Evolutionary conservation across 2,888 invertebrate genomes (phyloP), one percentile per base, ranked within the genome.

Genomic region (Chironomus riparius): DNA sequence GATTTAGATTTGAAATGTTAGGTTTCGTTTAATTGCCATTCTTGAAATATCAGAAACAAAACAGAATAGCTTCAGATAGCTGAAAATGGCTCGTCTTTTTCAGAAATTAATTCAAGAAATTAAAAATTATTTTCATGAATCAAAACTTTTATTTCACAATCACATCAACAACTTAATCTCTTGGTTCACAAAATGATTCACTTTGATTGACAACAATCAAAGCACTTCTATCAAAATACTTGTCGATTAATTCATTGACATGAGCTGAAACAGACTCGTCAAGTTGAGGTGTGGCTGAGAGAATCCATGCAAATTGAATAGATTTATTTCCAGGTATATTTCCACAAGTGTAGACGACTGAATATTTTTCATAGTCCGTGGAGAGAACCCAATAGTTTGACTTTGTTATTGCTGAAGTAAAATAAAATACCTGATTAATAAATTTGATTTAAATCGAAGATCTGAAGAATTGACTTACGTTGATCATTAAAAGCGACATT

Each of bases 321-420:
- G 73, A 73, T 73, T 61, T 73, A 13, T 65, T 65, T n/a, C 47
- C 62, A n/a, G 50, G 56, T 3, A 62, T 38, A 21, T 73, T 65
- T 1, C 21, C 38, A 18, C 73, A 73, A 18, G 28, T 24, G n/a
- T 62, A 73, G 7, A 73, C 73, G 62, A 73, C 47, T 6, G 73
- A 61, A 47, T 73, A 73, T 3, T 73, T 61, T 24, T 73, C 65
- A 12, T 73, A 73, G n/a, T 73, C 73, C 28, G 73, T 73, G 2
- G 62, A 61, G 2, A 73, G 38, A 47, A 73, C 18, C 62, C 62
- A 62, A 21, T 73, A 73, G 21, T 73, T 73, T 61, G 73, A 62
- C 7, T n/a, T 13, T 18, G 24, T 62, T 10, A 38, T 2, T 10
- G 24, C 38, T n/a, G n/a, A n/a, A n/a, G n/a, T n/a, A n/a, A n/a